phyloP scores from a whole-genome alignment of 35 echinoderm and acorn worm genomes.

The Ptychodera flava region DNA sequence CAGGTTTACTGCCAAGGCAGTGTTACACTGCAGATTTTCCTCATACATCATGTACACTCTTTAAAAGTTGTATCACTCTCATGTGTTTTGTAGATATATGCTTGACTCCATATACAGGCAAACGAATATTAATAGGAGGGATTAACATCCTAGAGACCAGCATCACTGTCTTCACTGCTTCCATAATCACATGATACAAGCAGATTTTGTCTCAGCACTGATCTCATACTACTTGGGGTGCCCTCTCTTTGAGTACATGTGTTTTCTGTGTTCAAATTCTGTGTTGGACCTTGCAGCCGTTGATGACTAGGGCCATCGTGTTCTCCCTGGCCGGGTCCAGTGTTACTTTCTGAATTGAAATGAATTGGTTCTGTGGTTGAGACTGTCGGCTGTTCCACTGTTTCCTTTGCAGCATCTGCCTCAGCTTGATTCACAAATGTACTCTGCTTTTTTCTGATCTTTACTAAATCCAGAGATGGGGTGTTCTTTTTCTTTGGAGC shows the following conservation, averaged over 20 bases:
- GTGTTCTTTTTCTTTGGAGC: neutral
- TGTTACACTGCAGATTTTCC: too few relatives aligned
- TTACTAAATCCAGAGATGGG: neutral
- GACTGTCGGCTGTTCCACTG: too few relatives aligned
- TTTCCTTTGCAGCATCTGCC: too few relatives aligned
- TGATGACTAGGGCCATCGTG: neutral
- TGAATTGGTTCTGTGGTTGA: neutral
- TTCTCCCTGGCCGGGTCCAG: neutral
- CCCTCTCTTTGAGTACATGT: neutral
- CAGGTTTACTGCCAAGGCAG: too few relatives aligned
- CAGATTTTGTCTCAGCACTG: neutral
- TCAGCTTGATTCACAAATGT: too few relatives aligned
- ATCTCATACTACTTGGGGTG: too few relatives aligned
- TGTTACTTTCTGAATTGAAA: neutral
- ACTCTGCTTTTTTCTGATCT: neutral
- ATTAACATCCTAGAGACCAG: neutral
- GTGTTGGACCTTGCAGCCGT: neutral
- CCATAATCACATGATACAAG: slow-evolving; percentile 16
- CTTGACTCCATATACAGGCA: too few relatives aligned
- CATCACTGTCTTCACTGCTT: slow-evolving; percentile 4
- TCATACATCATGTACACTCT: too few relatives aligned
- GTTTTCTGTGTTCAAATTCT: neutral
- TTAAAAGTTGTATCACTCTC: too few relatives aligned
- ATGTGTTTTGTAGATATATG: too few relatives aligned
- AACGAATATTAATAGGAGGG: too few relatives aligned